A percentile compares a stretch with the other conserved stretches of the same genome.
Evolutionary conservation across 1,140 invertebrate species (phyloP).

Genomic region (Harpegnathos saltator): DNA sequence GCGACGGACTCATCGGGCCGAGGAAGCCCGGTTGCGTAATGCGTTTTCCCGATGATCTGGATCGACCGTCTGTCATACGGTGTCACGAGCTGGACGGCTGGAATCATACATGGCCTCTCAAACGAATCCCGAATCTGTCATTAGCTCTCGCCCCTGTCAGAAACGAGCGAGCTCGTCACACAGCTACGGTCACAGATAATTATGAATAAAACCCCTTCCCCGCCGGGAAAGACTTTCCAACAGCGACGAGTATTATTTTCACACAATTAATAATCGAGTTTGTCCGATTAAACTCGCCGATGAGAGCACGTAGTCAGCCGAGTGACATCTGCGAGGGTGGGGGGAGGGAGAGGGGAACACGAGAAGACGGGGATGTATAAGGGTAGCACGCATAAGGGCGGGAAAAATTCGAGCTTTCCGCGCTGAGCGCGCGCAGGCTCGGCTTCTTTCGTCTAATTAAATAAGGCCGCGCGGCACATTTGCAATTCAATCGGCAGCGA

Average conservation of each 20-base stretch:
- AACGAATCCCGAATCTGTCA: slow-evolving; percentile 51
- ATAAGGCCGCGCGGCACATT: slow-evolving; percentile 17
- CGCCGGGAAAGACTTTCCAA: too few species aligned
- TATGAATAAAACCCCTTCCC: slow-evolving; percentile 42
- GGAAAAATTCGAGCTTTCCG: too few species aligned
- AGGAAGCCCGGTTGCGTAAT: slow-evolving; percentile 59
- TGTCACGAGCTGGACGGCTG: slow-evolving; percentile 29
- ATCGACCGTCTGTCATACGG: slow-evolving; percentile 53
- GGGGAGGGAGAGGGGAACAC: too few species aligned
- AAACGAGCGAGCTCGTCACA: neutral
- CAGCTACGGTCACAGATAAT: slow-evolving; percentile 45
- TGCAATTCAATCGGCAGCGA: slow-evolving; percentile 32
- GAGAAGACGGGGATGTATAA: too few species aligned
- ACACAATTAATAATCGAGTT: slow-evolving; percentile 24
- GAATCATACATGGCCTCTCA: slow-evolving; percentile 32
- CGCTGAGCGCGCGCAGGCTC: too few species aligned
- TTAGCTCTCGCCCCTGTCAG: slow-evolving; percentile 44
- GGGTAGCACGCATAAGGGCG: too few species aligned
- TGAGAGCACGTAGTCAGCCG: neutral
- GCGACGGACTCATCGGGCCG: neutral
- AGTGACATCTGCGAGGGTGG: neutral
- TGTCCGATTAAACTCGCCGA: too few species aligned
- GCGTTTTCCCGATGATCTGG: slow-evolving; percentile 62
- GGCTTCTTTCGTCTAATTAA: slow-evolving; percentile 36
- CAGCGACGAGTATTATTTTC: slow-evolving; percentile 44